These are phyloP conservation scores for Heteronetta atricapilla DNA, from an alignment of 2,113 vertebrate species.

Conservation along the genomic window DNA sequence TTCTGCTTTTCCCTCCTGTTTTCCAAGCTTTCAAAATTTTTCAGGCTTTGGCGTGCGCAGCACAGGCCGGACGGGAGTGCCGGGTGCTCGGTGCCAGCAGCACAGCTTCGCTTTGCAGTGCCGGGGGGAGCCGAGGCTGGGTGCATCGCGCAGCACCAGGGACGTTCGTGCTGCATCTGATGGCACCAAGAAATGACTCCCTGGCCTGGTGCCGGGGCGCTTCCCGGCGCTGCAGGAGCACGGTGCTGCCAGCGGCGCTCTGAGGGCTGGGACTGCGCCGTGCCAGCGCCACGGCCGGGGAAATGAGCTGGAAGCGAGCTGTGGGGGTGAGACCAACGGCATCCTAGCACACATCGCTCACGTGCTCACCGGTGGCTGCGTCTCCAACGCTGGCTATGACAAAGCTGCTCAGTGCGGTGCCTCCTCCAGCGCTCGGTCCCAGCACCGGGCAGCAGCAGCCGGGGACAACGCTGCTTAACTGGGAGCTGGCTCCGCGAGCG, in stretches of 20 bases:
- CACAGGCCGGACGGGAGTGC: not conserved
- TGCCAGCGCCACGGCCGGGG: not conserved
- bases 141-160: too few species aligned
- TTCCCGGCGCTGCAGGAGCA: not conserved
- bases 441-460: not conserved
- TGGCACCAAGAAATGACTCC: not conserved
- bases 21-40: not conserved
- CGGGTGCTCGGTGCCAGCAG: not conserved
- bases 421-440: rapidly evolving
- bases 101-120: not conserved
- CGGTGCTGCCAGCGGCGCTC: not conserved
- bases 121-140: too few species aligned
- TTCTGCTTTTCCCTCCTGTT: not conserved
- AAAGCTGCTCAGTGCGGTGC: not conserved
- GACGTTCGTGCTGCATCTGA: not conserved
- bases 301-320: not conserved
- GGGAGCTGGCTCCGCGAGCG: not conserved
- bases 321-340: not conserved
- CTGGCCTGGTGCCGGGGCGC: too few species aligned
- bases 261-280: not conserved
- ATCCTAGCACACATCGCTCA: rapidly evolving
- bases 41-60: not conserved
- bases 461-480: not conserved
- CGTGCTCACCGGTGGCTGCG: rapidly evolving
- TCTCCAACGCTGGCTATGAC: rapidly evolving